Percentiles rank a stretch among this genome's conserved stretches.
These are phyloP conservation scores for Martes martes DNA, from an alignment of 2,113 vertebrate genomes.

Conservation along the genomic window DNA sequence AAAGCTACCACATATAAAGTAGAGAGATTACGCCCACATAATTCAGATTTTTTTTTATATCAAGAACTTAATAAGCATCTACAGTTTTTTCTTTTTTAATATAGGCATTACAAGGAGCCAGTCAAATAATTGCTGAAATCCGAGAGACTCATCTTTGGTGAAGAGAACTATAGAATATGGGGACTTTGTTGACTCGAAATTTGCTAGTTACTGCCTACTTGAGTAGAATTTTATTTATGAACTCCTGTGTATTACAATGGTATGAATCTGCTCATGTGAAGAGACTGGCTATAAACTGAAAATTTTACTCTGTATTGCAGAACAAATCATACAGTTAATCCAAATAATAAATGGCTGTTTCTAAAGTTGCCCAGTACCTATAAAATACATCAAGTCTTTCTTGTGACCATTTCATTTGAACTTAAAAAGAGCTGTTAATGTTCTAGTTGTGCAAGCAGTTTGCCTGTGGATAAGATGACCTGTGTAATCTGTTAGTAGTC, in stretches of 20 bases:
- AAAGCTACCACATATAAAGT: not conserved
- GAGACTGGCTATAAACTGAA: conserved; percentile 81
- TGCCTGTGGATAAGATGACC: conserved; percentile 77
- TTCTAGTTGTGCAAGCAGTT: conserved; percentile 81
- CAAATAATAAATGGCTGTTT: conserved; percentile 83
- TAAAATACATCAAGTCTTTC: conserved; percentile 80
- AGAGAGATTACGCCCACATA: not conserved
- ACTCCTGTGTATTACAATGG: conserved; percentile 82
- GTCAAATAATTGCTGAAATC: conserved; percentile 98
- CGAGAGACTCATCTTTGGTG: conserved; percentile 98
- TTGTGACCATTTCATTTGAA: conserved; percentile 75
- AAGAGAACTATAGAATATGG: conserved; percentile 74
- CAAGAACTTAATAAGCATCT: not conserved
- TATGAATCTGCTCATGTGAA: conserved; percentile 81
- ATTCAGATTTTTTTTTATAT: not conserved
- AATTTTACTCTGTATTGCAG: conserved; percentile 76
- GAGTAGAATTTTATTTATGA: conserved; percentile 87
- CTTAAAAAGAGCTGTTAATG: conserved; percentile 71
- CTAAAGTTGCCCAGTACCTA: conserved; percentile 79
- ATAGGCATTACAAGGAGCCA: conserved; percentile 97
- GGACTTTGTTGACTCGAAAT: conserved; percentile 76
- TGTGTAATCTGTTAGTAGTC: conserved; percentile 78
- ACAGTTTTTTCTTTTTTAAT: conserved; percentile 41
- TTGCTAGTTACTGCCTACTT: conserved; percentile 85
- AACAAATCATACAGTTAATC: conserved; percentile 78